Evolutionary conservation across 2,888 invertebrate genomes (phyloP).

Genomic region (Erannis defoliaria): DNA sequence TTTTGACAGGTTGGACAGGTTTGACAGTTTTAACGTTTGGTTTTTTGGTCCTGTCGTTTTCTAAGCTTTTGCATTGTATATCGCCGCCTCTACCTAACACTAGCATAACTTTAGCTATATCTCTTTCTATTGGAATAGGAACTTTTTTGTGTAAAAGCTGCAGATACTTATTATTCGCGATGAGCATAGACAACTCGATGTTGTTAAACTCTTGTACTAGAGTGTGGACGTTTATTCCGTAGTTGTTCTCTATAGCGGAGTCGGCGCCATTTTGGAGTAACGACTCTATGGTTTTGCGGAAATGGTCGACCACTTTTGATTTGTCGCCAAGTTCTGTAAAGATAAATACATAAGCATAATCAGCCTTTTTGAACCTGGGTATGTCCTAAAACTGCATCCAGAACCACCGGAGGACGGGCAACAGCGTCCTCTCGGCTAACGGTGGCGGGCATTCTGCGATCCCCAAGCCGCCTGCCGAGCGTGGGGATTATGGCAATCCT

Average conservation of each 20-base stretch:
- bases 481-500: too few relatives aligned
- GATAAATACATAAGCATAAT: too few relatives aligned
- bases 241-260: constrained; percentile 73
- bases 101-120: constrained; percentile 55
- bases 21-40: neutral
- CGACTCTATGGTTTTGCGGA: constrained; percentile 68
- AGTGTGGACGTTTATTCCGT: constrained; percentile 73
- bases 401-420: too few relatives aligned
- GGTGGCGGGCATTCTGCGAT: too few relatives aligned
- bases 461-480: too few relatives aligned
- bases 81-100: constrained; percentile 56
- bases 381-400: too few relatives aligned
- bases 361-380: too few relatives aligned
- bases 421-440: too few relatives aligned
- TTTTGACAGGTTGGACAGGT: neutral
- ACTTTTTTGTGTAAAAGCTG: neutral
- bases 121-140: constrained; percentile 11
- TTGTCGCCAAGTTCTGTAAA: constrained; percentile 67
- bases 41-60: constrained; percentile 26
- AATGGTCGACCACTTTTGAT: constrained; percentile 60
- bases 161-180: constrained; percentile 60
- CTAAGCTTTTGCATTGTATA: constrained; percentile 38
- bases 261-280: constrained; percentile 76
- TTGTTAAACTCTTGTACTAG: constrained; percentile 74
- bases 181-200: constrained; percentile 59